These are phyloP conservation scores for Phymatocera aterrima DNA, from an alignment of 2,888 invertebrate species.

Conservation along the genomic window DNA sequence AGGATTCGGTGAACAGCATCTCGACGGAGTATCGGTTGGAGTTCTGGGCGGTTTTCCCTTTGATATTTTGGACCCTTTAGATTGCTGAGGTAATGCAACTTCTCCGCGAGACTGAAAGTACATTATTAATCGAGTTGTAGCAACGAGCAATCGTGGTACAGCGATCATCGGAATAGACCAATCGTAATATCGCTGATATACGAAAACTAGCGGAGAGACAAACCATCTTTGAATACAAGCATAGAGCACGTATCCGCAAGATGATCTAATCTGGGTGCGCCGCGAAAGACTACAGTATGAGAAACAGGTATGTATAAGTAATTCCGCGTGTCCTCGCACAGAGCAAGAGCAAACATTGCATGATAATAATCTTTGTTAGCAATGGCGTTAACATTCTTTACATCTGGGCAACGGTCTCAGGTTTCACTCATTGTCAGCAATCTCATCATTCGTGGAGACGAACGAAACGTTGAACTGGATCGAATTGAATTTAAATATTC, in stretches of 20 bases:
- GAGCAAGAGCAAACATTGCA: background rate
- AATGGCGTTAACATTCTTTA: conserved; percentile 31
- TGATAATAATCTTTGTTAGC: conserved; percentile 17
- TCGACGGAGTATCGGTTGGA: conserved; percentile 59
- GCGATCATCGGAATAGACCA: no score
- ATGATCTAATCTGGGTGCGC: conserved; percentile 51
- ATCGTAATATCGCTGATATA: background rate
- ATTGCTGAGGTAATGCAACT: conserved; percentile 52
- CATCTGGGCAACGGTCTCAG: background rate
- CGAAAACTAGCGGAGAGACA: background rate
- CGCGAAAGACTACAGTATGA: background rate
- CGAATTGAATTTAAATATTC: no score
- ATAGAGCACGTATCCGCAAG: conserved; percentile 47
- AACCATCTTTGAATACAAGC: no score
- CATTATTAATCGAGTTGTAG: background rate
- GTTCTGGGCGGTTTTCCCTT: conserved; percentile 66
- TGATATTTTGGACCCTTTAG: conserved; percentile 61
- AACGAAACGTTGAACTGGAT: background rate
- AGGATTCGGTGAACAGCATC: conserved; percentile 50
- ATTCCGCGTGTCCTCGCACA: background rate
- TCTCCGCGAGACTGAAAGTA: conserved; percentile 32
- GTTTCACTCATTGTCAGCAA: no score
- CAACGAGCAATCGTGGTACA: background rate
- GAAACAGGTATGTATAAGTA: background rate
- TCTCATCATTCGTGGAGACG: background rate